Base-by-base conservation (phyloP, 2,888 invertebrate genomes). In the Sphinx pinastri region DNA sequence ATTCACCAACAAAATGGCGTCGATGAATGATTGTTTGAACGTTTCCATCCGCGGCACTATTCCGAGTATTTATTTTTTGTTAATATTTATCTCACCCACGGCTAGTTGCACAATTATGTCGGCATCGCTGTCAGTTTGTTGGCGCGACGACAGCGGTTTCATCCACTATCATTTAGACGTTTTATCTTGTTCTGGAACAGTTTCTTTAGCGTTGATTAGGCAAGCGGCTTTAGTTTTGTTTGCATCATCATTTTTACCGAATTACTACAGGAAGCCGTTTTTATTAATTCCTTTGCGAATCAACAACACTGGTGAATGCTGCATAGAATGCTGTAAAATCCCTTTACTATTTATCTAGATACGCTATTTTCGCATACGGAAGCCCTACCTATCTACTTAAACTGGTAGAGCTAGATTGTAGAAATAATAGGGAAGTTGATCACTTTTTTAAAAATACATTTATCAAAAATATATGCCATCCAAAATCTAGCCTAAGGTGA, bases 51-150 rank as follows among this genome's bases (percentile, higher is more conserved):
- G n/a, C 58, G 45, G 16, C 14, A n/a, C 66, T 16, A 66, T 67
- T 67, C 57, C 12, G 11, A 59, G 31, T 70, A 70, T 70, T 70
- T 70, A 67, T 70, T 70, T 67, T 67, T 67, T 59, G 67, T 70
- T 67, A 59, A 70, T 58, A 70, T 70, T 67, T 70, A 67, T 70
- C 67, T 70, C 51, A 13, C 66, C 38, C 60, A 38, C 38, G 54
- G 55, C 14, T 68, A 59, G 68, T 69, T 63, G 54, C 68, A 69
- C 54, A 60, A 63, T 69, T 54, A 69, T 45, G 52, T 45, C 54
- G 45, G 49, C 49, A 12, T 63, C 2, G 63, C 47, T 47, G 19
- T 31, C 13, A 10, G 58, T 58, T 31, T 31, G 12, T 13, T 12
- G 58, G 58, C 19, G 55, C 63, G 63, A 63, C 63, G 63, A 63